These are phyloP conservation scores for Eidolon dupreanum DNA, from an alignment of 2,797 vertebrate genomes.

Conservation along the genomic window DNA sequence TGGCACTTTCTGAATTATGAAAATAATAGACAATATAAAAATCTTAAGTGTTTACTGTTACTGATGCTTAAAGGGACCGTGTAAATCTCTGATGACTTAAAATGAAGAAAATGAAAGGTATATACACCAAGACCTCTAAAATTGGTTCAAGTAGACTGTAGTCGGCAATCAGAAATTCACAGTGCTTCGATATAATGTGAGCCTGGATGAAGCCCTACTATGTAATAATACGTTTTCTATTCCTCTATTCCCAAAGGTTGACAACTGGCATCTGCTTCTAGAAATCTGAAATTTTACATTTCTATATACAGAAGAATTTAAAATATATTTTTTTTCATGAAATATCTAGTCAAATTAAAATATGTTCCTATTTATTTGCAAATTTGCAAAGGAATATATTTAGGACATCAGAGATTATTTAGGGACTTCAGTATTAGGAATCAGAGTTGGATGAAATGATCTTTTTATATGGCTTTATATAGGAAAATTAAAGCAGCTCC, in stretches of 20 bases:
- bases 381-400: neutral
- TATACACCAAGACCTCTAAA: neutral
- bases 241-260: neutral
- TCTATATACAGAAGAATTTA: neutral
- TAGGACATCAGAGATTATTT: neutral
- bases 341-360: neutral
- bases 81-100: neutral
- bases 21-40: neutral
- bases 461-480: neutral
- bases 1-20: neutral
- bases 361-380: neutral
- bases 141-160: neutral
- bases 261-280: neutral
- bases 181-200: neutral
- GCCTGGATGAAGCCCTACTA: neutral
- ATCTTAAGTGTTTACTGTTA: neutral
- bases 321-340: neutral
- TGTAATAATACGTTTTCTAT: neutral
- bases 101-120: neutral
- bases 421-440: neutral
- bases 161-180: neutral
- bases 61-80: neutral
- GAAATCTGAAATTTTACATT: conserved; percentile 14
- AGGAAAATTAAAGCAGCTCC: neutral
- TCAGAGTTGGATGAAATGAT: neutral